Evolutionary conservation across 2,797 vertebrate genomes (phyloP).

Genomic region (Pelobates cultripes): DNA sequence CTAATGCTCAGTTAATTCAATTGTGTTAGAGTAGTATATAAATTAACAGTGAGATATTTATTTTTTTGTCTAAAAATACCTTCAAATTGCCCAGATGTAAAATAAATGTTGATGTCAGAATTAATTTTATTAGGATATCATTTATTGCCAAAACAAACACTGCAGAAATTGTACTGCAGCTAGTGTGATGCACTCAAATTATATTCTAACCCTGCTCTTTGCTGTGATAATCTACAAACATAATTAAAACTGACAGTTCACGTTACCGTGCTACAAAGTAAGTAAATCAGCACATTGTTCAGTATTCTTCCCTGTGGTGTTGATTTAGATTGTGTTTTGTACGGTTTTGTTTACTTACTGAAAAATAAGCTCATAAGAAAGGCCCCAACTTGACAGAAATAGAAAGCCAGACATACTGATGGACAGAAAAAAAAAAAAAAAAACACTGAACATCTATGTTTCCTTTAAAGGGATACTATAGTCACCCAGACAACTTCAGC

Average conservation of each 20-base stretch:
- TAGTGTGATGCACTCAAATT: background rate
- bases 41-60: constrained; percentile 1
- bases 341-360: background rate
- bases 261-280: background rate
- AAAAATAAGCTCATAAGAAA: no score
- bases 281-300: background rate
- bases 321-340: background rate
- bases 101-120: background rate
- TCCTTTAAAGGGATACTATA: no score
- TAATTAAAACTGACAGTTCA: background rate
- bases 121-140: constrained; percentile 1
- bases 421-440: no score
- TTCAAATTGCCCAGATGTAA: constrained; percentile 7
- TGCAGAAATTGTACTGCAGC: constrained; percentile 1
- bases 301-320: background rate
- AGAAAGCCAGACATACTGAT: no score
- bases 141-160: background rate
- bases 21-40: background rate
- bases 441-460: no score
- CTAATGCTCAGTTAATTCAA: background rate
- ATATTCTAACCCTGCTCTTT: background rate
- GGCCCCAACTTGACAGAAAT: no score
- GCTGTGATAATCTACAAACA: background rate
- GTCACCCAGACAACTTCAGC: no score
- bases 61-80: constrained; percentile 5